These are phyloP conservation scores for Ascaphus truei DNA, from an alignment of 2,113 vertebrate species.

Conservation along the genomic window DNA sequence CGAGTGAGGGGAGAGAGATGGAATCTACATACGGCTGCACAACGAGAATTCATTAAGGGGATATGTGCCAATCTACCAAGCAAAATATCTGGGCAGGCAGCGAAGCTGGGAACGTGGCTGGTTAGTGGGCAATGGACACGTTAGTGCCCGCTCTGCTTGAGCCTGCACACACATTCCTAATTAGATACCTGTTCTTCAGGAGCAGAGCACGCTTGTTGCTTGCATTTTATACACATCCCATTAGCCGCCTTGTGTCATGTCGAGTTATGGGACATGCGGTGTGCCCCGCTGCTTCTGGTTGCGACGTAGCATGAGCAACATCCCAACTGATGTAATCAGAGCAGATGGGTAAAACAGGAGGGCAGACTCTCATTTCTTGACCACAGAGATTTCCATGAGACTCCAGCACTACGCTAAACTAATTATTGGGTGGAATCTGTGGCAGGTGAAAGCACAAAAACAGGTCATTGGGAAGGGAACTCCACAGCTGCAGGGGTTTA, in stretches of 20 bases:
- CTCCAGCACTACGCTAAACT: constrained; percentile 29
- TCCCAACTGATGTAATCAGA: constrained; percentile 41
- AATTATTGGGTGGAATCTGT: constrained; percentile 23
- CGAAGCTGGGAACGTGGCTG: constrained; percentile 44
- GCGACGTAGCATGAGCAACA: constrained; percentile 39
- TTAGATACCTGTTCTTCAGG: constrained; percentile 47
- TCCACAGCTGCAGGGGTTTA: not conserved
- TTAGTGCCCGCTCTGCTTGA: constrained; percentile 42
- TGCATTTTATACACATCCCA: constrained; percentile 49
- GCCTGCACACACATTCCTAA: constrained; percentile 42
- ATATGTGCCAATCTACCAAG: constrained; percentile 43
- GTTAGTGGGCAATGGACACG: constrained; percentile 42
- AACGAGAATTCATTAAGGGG: constrained; percentile 46
- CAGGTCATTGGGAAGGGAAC: constrained; percentile 29
- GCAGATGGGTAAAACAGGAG: constrained; percentile 33
- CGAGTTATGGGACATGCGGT: constrained; percentile 43
- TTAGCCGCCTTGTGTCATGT: constrained; percentile 43
- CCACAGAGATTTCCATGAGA: constrained; percentile 20
- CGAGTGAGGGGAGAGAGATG: constrained; percentile 26
- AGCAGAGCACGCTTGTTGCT: constrained; percentile 35
- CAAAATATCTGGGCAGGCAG: constrained; percentile 41
- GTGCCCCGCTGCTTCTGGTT: constrained; percentile 47
- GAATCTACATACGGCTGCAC: constrained; percentile 39
- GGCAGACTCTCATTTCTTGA: constrained; percentile 24
- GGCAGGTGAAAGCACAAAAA: constrained; percentile 27